Evolutionary conservation across 2,113 vertebrate species (phyloP).

Genomic region (Sitta europaea): DNA sequence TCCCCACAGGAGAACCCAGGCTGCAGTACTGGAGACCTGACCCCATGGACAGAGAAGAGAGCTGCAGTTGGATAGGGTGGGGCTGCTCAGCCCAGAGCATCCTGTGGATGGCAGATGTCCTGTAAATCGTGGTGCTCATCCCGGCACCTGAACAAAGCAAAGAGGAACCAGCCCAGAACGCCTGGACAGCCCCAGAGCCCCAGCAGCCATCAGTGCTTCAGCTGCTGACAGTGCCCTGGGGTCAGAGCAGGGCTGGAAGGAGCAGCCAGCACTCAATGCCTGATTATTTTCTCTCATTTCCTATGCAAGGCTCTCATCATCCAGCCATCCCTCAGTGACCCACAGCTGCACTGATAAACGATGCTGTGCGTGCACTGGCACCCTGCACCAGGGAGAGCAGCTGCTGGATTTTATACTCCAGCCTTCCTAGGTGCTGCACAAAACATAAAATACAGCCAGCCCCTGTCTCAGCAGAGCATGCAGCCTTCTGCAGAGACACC

Average conservation of each 20-base stretch:
- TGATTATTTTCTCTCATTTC: slow-evolving; percentile 24
- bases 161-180: neutral
- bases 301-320: neutral
- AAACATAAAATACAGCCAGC: neutral
- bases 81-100: neutral
- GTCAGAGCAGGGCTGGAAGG: neutral
- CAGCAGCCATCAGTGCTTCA: neutral
- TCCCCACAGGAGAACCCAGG: neutral
- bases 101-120: fast-evolving
- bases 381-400: neutral
- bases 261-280: neutral
- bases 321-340: neutral
- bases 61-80: neutral
- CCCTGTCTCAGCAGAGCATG: neutral
- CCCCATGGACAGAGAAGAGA: neutral
- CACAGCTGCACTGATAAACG: neutral
- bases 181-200: neutral
- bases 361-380: neutral
- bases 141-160: neutral
- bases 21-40: neutral
- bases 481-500: neutral
- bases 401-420: neutral
- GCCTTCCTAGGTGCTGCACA: neutral
- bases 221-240: neutral
- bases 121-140: neutral